These are phyloP conservation scores for Serinus canaria DNA, from an alignment of 2,113 vertebrate species.

Conservation along the genomic window DNA sequence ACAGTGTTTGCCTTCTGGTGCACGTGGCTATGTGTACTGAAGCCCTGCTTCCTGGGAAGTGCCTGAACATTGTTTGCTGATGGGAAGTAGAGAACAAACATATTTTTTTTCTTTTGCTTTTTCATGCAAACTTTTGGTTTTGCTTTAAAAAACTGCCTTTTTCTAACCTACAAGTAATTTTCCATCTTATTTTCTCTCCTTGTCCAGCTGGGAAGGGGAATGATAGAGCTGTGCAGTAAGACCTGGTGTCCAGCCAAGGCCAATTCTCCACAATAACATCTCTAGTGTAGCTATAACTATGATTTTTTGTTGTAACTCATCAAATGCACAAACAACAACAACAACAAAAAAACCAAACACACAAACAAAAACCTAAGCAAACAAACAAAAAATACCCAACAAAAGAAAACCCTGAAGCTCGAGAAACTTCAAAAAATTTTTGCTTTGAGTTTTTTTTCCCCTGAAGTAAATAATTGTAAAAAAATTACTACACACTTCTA, in stretches of 20 bases:
- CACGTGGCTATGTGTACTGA: background rate
- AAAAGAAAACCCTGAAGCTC: background rate
- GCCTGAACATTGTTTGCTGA: background rate
- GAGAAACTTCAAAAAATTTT: background rate
- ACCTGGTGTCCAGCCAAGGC: background rate
- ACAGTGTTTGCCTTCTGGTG: background rate
- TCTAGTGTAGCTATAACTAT: background rate
- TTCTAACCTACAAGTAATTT: background rate
- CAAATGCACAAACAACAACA: background rate
- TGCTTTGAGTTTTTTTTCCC: rapidly evolving
- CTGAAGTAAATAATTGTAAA: background rate
- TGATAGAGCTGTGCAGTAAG: too few species aligned
- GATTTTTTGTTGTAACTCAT: background rate
- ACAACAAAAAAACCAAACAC: background rate
- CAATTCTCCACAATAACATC: background rate
- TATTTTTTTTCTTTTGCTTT: background rate
- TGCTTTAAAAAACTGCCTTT: background rate
- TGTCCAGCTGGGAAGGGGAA: background rate
- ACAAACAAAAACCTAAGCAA: background rate
- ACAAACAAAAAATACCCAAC: background rate
- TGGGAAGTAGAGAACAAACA: background rate
- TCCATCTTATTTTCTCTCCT: background rate
- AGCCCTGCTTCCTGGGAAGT: background rate
- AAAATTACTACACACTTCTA: background rate
- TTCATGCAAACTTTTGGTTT: background rate